Conservation (phyloP, 2,113 vertebrate species). For the Alosa alosa region DNA sequence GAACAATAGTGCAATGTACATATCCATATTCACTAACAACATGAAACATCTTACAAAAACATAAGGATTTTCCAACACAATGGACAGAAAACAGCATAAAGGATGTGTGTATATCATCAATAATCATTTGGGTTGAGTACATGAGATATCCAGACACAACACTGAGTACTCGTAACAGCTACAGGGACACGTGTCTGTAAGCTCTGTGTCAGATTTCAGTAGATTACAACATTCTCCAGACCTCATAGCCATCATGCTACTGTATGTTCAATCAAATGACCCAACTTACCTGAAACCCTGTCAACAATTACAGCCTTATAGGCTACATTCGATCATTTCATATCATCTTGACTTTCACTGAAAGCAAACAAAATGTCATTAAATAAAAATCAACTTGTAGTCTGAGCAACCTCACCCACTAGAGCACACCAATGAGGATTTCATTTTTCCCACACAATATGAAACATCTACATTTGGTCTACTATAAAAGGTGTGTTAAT, state of each 20-base stretch:
- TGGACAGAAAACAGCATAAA: background rate
- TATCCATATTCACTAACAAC: slow-evolving; percentile 31
- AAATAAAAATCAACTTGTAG: background rate
- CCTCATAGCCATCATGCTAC: background rate
- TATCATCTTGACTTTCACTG: background rate
- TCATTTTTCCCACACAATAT: background rate
- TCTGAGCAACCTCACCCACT: background rate
- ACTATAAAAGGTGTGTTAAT: background rate
- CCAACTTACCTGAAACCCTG: background rate
- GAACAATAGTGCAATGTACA: slow-evolving; percentile 71
- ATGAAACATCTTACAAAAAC: background rate
- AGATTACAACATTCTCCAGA: background rate
- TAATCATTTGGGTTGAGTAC: background rate
- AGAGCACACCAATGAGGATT: background rate
- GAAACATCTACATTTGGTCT: slow-evolving; percentile 12
- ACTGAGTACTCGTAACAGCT: background rate
- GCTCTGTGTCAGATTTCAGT: background rate
- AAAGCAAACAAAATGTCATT: background rate
- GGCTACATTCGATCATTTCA: background rate
- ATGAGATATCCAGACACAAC: background rate
- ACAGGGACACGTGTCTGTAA: background rate
- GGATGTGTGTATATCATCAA: background rate
- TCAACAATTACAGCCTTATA: background rate
- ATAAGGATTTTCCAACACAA: background rate
- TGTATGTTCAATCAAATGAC: background rate